These are phyloP conservation scores for Cremastinae sp. DNA, from an alignment of 2,888 invertebrate genomes.

Conservation along the genomic window DNA sequence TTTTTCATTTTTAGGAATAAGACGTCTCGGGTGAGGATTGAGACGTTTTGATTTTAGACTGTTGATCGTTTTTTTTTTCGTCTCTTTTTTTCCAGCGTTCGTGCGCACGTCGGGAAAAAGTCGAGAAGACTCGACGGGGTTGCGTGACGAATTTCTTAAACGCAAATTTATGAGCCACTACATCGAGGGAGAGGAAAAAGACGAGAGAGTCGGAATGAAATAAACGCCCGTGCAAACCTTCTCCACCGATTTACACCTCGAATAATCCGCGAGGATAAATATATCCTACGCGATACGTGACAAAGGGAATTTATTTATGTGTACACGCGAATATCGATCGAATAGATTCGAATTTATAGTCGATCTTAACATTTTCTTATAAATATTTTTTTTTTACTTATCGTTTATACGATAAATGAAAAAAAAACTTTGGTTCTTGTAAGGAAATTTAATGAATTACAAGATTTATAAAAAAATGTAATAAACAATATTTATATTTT, in stretches of 20 bases:
- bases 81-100: conserved; percentile 10
- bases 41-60: conserved; percentile 70
- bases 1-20: too few species aligned
- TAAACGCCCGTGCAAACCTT: conserved; percentile 1
- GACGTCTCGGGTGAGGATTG: conserved; percentile 62
- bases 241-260: conserved; percentile 42
- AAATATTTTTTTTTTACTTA: too few species aligned
- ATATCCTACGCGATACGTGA: conserved; percentile 23
- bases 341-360: background rate
- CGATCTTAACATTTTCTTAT: too few species aligned
- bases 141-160: conserved; percentile 71
- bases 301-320: background rate
- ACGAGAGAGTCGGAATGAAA: conserved; percentile 14
- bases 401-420: too few species aligned
- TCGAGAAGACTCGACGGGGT: conserved; percentile 59
- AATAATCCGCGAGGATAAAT: conserved; percentile 53
- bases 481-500: too few species aligned
- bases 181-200: conserved; percentile 26
- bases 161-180: conserved; percentile 68
- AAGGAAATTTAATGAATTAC: too few species aligned
- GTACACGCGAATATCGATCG: background rate
- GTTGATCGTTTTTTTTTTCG: conserved; percentile 17
- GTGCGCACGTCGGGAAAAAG: conserved; percentile 13
- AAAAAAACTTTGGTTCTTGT: too few species aligned
- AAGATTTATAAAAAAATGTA: too few species aligned